Evolutionary conservation across 2,888 invertebrate species (phyloP).

Genomic region (Amitus sp.): DNA sequence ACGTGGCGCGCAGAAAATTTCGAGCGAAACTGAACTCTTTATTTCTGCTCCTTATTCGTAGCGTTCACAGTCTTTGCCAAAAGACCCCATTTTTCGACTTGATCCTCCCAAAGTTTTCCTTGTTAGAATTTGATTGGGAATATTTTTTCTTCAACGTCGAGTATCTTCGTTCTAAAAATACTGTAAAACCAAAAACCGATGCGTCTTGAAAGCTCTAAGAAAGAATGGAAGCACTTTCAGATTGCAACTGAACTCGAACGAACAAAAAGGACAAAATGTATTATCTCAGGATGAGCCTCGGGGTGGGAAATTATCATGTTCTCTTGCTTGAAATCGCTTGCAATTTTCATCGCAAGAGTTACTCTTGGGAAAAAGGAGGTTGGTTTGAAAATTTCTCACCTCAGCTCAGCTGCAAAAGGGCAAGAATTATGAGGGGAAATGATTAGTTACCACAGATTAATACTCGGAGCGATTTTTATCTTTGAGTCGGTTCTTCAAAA

Average conservation of each 20-base stretch:
- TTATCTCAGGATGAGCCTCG: not conserved
- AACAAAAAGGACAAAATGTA: no score
- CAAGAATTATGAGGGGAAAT: slow-evolving; percentile 1
- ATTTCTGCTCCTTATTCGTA: no score
- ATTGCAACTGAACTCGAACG: no score
- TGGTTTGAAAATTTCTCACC: not conserved
- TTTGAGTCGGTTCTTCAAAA: not conserved
- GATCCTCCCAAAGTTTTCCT: no score
- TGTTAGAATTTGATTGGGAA: no score
- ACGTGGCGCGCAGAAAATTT: no score
- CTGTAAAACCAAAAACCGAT: no score
- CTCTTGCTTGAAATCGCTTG: not conserved
- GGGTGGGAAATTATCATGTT: not conserved
- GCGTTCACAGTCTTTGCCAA: no score
- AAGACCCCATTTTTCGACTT: no score
- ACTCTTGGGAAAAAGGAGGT: slow-evolving; percentile 1
- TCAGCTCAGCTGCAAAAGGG: not conserved
- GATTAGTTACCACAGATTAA: slow-evolving; percentile 8
- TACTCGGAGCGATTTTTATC: not conserved
- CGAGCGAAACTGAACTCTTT: no score
- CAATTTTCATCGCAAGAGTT: slow-evolving; percentile 2
- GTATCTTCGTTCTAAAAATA: not conserved
- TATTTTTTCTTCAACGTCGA: not conserved
- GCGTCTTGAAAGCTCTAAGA: no score
- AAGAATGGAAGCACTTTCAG: no score